phyloP scores from a whole-genome alignment of 2,797 vertebrate genomes.

The Uromys caudimaculatus region DNA sequence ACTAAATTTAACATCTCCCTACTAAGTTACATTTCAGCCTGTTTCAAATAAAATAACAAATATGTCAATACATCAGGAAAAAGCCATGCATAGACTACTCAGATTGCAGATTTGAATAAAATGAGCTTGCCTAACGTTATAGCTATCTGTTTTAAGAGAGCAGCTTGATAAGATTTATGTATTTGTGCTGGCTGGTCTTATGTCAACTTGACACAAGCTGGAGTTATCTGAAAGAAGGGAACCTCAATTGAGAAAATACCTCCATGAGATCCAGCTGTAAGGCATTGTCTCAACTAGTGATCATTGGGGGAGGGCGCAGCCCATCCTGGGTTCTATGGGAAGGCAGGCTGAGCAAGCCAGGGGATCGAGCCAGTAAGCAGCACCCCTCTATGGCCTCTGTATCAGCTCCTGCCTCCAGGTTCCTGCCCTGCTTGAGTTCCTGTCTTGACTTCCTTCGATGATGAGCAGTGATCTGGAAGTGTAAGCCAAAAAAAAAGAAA shows the following conservation, averaged over 20 bases:
- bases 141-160: conserved; percentile 18
- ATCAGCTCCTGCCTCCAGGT: not conserved
- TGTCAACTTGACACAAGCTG: not conserved
- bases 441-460: not conserved
- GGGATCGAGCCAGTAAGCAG: not conserved
- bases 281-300: not conserved
- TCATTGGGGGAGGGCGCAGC: not conserved
- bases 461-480: not conserved
- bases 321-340: not conserved
- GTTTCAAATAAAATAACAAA: conserved; percentile 25
- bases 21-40: not conserved
- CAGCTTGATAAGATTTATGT: not conserved
- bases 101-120: conserved; percentile 54
- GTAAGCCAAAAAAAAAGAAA: not conserved
- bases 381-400: not conserved
- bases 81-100: conserved; percentile 30
- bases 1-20: not conserved
- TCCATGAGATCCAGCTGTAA: not conserved
- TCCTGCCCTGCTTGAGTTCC: not conserved
- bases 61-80: conserved; percentile 3
- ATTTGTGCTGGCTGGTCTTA: not conserved
- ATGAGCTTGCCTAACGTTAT: conserved; percentile 9
- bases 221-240: not conserved
- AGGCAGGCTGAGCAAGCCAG: not conserved
- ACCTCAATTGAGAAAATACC: not conserved